These are phyloP conservation scores for Furnarius figulus DNA, from an alignment of 2,113 vertebrate species.

Conservation along the genomic window DNA sequence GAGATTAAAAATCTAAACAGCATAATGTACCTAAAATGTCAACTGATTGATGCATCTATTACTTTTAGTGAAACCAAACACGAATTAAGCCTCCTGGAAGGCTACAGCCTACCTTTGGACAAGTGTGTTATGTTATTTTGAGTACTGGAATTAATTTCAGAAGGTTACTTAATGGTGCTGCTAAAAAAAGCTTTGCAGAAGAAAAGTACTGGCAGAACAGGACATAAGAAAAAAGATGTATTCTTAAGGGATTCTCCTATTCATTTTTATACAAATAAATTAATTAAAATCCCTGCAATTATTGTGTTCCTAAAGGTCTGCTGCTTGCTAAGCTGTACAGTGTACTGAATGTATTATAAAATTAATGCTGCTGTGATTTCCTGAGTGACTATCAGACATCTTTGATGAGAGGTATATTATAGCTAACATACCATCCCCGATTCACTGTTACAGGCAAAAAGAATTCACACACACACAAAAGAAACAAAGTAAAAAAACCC, in stretches of 20 bases:
- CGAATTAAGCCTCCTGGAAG: slow-evolving; percentile 8
- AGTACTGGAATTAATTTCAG: slow-evolving; percentile 44
- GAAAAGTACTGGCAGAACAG: background rate
- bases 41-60: background rate
- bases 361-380: background rate
- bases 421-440: background rate
- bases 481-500: background rate
- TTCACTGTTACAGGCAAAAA: background rate
- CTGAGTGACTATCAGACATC: background rate
- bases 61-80: background rate
- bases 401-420: background rate
- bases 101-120: background rate
- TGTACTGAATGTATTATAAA: background rate
- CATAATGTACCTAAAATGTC: background rate
- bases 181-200: slow-evolving; percentile 35
- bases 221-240: background rate
- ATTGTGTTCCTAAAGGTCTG: background rate
- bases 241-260: background rate
- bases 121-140: slow-evolving; percentile 20
- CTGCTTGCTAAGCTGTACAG: background rate
- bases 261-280: slow-evolving; percentile 5
- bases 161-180: background rate
- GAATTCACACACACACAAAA: background rate
- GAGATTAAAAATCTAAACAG: background rate
- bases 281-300: background rate